These are phyloP conservation scores for Paedocypris sp. DNA, from an alignment of 2,113 vertebrate genomes.

Conservation along the genomic window DNA sequence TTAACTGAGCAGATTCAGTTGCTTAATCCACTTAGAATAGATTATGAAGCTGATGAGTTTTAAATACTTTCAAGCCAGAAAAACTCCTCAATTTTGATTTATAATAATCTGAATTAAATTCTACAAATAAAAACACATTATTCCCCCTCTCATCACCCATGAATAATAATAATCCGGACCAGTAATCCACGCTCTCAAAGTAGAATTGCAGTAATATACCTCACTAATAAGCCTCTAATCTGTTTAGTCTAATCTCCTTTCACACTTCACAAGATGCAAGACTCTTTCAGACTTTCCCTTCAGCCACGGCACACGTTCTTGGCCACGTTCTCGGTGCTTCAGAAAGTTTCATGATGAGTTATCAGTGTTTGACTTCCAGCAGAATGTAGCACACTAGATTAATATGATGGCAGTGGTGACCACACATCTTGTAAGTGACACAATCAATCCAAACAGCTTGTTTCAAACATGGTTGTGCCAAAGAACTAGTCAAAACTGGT, in stretches of 20 bases:
- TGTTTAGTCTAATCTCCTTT: conserved; percentile 4
- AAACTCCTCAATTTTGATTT: not conserved
- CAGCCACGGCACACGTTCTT: not conserved
- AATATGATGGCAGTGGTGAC: no score
- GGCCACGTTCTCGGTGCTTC: no score
- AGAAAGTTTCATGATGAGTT: conserved; percentile 42
- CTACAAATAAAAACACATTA: not conserved
- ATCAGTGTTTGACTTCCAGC: no score
- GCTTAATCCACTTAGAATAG: no score
- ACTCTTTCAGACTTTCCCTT: not conserved
- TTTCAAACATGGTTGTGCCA: no score
- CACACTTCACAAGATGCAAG: not conserved
- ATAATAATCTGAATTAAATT: not conserved
- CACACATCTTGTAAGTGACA: no score
- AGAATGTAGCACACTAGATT: no score
- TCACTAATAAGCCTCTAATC: not conserved
- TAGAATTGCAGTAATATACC: not conserved
- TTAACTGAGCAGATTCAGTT: no score
- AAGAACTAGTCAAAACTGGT: no score
- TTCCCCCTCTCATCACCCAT: not conserved
- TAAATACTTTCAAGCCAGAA: not conserved
- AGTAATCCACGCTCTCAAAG: not conserved
- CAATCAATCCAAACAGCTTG: no score
- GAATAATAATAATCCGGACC: not conserved
- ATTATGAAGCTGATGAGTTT: no score